Conservation (phyloP, 2,888 invertebrate species). For the Synergus umbraculus region DNA sequence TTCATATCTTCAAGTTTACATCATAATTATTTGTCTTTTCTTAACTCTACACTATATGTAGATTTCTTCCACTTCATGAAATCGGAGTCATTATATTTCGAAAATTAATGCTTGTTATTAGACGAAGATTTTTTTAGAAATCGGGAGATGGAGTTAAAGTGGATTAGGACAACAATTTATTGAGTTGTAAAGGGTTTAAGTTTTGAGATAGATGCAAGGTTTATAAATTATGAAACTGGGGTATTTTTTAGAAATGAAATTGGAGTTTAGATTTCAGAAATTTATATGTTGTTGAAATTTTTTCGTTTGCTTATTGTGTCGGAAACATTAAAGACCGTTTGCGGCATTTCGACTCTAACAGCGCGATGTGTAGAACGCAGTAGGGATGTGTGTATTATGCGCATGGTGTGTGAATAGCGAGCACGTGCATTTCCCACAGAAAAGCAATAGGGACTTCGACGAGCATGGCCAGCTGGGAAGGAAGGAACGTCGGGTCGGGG, state of each 20-base stretch:
- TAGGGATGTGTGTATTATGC: conserved; percentile 44
- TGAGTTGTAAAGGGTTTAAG: background rate
- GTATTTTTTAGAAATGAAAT: background rate
- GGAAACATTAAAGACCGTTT: conserved; percentile 33
- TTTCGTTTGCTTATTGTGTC: conserved; percentile 37
- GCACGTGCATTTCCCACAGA: conserved; percentile 77
- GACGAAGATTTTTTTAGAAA: background rate
- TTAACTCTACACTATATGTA: background rate
- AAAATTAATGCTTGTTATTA: background rate
- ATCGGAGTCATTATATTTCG: background rate
- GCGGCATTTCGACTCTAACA: conserved; percentile 29
- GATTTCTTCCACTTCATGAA: background rate
- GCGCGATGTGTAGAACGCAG: conserved; percentile 34
- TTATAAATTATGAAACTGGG: background rate
- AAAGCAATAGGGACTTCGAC: conserved; percentile 71
- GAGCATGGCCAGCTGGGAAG: conserved; percentile 49
- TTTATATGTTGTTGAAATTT: background rate
- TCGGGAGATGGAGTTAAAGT: background rate
- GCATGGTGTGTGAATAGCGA: conserved; percentile 71
- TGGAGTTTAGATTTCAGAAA: background rate
- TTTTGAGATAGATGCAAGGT: background rate
- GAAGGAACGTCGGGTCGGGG: conserved; percentile 39
- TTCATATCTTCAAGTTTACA: background rate
- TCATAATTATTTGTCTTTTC: too few relatives aligned
- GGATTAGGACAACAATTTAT: background rate